These are phyloP conservation scores for Conus canariensis DNA, from an alignment of 2,888 invertebrate species.

Conservation along the genomic window DNA sequence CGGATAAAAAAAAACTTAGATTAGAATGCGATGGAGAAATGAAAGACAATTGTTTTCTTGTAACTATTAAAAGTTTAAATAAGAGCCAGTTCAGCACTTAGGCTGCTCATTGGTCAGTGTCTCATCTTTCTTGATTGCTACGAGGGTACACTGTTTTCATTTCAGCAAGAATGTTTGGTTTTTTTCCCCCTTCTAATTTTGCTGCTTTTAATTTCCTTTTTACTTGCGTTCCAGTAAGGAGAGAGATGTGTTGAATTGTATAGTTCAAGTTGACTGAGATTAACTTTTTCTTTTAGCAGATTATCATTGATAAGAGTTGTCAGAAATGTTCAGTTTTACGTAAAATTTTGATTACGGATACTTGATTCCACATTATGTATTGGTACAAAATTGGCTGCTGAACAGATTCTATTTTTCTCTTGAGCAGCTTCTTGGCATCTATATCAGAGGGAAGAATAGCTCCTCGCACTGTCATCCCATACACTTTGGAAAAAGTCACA, in stretches of 20 bases:
- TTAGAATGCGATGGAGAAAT: too few relatives aligned
- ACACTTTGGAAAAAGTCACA: conserved; percentile 37
- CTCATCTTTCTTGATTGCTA: not conserved
- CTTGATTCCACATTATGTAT: conserved; percentile 9
- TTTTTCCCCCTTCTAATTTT: too few relatives aligned
- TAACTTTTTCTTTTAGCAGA: conserved; percentile 5
- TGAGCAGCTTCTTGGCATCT: conserved; percentile 21
- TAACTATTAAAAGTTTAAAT: too few relatives aligned
- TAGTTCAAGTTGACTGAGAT: not conserved
- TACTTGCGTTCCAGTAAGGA: not conserved
- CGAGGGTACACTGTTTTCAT: not conserved
- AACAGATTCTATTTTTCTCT: conserved; percentile 37
- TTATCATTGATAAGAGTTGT: not conserved
- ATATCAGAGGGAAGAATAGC: not conserved
- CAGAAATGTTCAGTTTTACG: not conserved
- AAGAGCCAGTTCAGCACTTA: too few relatives aligned
- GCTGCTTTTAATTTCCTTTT: not conserved
- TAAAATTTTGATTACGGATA: not conserved
- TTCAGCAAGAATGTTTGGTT: not conserved
- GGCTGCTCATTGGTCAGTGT: not conserved
- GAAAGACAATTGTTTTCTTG: too few relatives aligned
- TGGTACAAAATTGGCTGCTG: conserved; percentile 31
- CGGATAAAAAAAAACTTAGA: too few relatives aligned
- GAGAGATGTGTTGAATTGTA: not conserved
- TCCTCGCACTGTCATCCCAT: conserved; percentile 12